Conservation (phyloP, 2,797 vertebrate genomes). For the Peromyscus eremicus region DNA sequence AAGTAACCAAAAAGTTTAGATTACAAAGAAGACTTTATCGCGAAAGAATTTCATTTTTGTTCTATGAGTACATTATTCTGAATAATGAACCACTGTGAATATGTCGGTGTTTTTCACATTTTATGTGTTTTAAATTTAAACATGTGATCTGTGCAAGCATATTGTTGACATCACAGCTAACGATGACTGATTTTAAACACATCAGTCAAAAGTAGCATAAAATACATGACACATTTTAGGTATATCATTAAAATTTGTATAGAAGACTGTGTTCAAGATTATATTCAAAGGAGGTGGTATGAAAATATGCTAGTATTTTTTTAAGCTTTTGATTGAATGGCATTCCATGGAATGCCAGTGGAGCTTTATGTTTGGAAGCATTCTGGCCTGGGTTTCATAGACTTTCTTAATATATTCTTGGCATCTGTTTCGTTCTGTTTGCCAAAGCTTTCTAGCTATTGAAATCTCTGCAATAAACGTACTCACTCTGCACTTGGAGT, state of each 20-base stretch:
- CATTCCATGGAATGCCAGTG: background rate
- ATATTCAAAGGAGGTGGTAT: background rate
- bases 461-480: background rate
- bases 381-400: slow-evolving; percentile 17
- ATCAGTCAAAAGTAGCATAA: slow-evolving; percentile 47
- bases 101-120: slow-evolving; percentile 8
- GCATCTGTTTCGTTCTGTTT: slow-evolving; percentile 83
- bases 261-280: background rate
- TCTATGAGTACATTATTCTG: background rate
- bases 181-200: background rate
- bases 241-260: background rate
- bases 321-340: background rate
- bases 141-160: background rate
- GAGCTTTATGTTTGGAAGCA: background rate
- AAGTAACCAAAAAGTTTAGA: background rate
- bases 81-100: background rate
- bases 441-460: slow-evolving; percentile 53
- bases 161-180: background rate
- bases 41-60: background rate
- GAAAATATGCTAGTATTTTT: background rate
- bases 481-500: background rate
- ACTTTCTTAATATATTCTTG: slow-evolving; percentile 23
- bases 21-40: background rate
- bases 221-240: background rate
- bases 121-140: slow-evolving; percentile 29